Evolutionary conservation across 1,140 invertebrate species (phyloP).

Genomic region (Akabosia matsudoensis): DNA sequence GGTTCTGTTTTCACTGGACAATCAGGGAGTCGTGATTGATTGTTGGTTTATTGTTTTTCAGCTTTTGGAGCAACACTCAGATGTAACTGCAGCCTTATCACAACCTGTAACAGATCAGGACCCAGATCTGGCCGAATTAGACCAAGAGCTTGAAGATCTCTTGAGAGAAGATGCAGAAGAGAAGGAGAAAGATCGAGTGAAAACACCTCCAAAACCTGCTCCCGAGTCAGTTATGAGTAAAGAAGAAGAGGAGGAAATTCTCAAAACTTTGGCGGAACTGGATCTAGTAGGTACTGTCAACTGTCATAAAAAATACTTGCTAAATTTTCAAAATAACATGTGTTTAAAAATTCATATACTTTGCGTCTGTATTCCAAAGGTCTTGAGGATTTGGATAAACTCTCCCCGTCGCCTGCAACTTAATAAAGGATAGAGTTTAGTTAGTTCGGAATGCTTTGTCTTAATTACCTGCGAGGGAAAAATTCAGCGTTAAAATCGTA

Average conservation of each 20-base stretch:
- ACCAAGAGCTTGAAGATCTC: background rate
- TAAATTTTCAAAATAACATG: too few relatives aligned
- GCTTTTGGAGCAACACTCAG: constrained; percentile 32
- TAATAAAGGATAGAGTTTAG: too few relatives aligned
- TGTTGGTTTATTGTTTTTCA: constrained; percentile 13
- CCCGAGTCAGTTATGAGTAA: background rate
- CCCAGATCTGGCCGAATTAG: background rate
- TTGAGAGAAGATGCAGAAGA: constrained; percentile 19
- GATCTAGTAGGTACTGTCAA: background rate
- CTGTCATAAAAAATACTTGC: background rate
- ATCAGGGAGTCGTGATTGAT: background rate
- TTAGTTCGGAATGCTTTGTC: too few relatives aligned
- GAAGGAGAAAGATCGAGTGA: background rate
- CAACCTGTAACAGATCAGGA: constrained; percentile 10
- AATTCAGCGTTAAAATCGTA: too few relatives aligned
- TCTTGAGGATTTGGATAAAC: too few relatives aligned
- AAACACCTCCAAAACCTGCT: background rate
- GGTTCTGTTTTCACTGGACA: background rate
- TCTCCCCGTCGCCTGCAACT: too few relatives aligned
- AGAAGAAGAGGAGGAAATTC: background rate
- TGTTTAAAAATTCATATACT: too few relatives aligned
- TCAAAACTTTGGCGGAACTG: background rate
- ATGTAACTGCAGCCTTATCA: constrained; percentile 27
- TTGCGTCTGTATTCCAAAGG: too few relatives aligned
- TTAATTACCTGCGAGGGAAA: too few relatives aligned